Conservation (phyloP, 1,140 invertebrate species). For the Euura saliciscinereae region DNA sequence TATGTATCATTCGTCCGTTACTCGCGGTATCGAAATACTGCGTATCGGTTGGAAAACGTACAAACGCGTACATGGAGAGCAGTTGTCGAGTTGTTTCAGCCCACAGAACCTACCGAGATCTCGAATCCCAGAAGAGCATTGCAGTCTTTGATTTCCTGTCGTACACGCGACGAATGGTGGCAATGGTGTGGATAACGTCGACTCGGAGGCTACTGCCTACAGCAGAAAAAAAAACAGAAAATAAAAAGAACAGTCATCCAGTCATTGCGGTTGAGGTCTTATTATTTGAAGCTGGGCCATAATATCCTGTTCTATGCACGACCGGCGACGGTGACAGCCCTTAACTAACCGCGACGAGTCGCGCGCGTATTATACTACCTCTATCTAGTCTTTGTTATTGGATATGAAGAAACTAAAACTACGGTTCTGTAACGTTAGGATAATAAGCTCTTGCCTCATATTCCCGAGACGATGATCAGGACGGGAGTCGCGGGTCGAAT, state of each 20-base stretch:
- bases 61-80: too few species aligned
- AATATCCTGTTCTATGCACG: conserved; percentile 56
- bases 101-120: too few species aligned
- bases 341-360: conserved; percentile 41
- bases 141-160: not conserved
- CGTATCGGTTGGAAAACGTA: too few species aligned
- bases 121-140: too few species aligned
- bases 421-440: not conserved
- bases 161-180: conserved; percentile 4
- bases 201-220: not conserved
- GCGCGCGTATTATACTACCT: not conserved
- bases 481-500: too few species aligned
- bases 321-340: conserved; percentile 49
- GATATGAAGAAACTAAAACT: not conserved
- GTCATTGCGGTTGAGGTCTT: conserved; percentile 52
- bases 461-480: too few species aligned
- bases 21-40: too few species aligned
- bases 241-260: conserved; percentile 16
- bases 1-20: too few species aligned
- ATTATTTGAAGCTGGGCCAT: conserved; percentile 49
- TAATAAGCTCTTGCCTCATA: not conserved
- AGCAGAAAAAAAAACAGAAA: conserved; percentile 16
- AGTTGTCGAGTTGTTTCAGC: too few species aligned
- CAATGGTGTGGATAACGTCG: not conserved
- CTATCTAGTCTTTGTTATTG: not conserved